Percentiles rank a stretch among this genome's conserved stretches.
phyloP scores from a whole-genome alignment of 2,113 vertebrate species.

The Tenebrosternarchus preto region DNA sequence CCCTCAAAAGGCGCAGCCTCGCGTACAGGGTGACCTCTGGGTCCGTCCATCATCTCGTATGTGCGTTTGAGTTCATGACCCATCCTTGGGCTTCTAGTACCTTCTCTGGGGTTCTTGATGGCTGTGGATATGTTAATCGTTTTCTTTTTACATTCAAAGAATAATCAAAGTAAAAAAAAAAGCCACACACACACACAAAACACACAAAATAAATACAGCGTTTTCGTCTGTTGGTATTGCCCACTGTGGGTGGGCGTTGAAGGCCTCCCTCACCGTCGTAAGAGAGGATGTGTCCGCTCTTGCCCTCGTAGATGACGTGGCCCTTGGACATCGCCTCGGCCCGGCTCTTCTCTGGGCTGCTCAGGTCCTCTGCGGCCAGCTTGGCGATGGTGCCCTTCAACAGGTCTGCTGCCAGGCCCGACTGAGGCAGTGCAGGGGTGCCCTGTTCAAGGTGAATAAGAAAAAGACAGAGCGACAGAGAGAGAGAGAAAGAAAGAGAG shows the following conservation, averaged over 20 bases:
- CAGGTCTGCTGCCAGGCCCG: constrained; percentile 86
- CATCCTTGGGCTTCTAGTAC: constrained; percentile 90
- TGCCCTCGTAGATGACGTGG: constrained; percentile 96
- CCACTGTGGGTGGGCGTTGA: not conserved
- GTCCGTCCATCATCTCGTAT: constrained; percentile 91
- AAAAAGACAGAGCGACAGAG: too few relatives aligned
- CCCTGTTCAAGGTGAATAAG: constrained; percentile 73
- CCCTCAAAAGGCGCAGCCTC: constrained; percentile 90
- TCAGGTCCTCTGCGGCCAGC: constrained; percentile 84
- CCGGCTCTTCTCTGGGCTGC: constrained; percentile 84
- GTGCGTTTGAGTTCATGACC: constrained; percentile 90
- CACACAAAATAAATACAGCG: too few relatives aligned
- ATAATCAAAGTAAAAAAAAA: not conserved
- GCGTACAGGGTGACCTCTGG: constrained; percentile 81
- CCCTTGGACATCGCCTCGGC: constrained; percentile 88
- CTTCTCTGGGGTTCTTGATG: constrained; percentile 94
- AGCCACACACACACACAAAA: too few relatives aligned
- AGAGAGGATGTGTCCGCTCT: constrained; percentile 92
- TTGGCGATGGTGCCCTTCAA: constrained; percentile 90
- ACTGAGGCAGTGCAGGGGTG: constrained; percentile 87
- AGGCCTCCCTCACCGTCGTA: constrained; percentile 83
- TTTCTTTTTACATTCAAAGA: not conserved
- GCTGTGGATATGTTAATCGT: constrained; percentile 70
- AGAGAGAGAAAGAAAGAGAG: not conserved
- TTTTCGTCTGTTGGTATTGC: not conserved